phyloP scores from a whole-genome alignment of 2,113 vertebrate genomes.

The Ptyas mucosa region DNA sequence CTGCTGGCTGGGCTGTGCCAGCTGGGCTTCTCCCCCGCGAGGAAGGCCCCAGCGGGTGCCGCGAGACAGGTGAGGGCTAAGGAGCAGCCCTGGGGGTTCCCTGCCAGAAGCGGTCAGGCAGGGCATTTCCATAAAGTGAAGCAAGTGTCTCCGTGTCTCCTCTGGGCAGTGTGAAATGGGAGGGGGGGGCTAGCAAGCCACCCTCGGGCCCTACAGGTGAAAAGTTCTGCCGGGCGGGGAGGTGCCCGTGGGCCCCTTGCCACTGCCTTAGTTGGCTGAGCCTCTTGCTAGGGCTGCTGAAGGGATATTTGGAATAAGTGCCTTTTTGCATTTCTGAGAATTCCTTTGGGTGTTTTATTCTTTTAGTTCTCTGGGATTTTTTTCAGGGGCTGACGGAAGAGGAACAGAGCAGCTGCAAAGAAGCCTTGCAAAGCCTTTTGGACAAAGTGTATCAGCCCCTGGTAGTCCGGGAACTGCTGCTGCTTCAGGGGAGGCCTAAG shows the following conservation, averaged over 20 bases:
- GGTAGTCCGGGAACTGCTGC: conserved; percentile 84
- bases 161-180: neutral
- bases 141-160: neutral
- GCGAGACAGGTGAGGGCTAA: neutral
- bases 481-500: conserved; percentile 85
- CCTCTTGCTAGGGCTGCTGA: neutral
- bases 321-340: neutral
- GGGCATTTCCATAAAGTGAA: neutral
- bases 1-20: conserved; percentile 84
- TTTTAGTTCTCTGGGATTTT: neutral
- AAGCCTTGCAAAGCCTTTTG: conserved; percentile 72
- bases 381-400: conserved; percentile 73
- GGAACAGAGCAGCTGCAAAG: conserved; percentile 68
- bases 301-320: neutral
- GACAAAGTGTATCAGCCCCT: conserved; percentile 88
- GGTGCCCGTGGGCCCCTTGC: neutral
- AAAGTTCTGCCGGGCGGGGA: neutral
- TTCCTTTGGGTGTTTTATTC: neutral
- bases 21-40: conserved; percentile 75
- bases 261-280: neutral
- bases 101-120: neutral
- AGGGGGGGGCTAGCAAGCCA: neutral
- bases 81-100: neutral
- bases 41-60: conserved; percentile 27
- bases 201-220: neutral